Percentiles rank a stretch among this genome's conserved stretches.
These are phyloP conservation scores for Passerina amoena DNA, from an alignment of 2,113 vertebrate species.

Conservation along the genomic window DNA sequence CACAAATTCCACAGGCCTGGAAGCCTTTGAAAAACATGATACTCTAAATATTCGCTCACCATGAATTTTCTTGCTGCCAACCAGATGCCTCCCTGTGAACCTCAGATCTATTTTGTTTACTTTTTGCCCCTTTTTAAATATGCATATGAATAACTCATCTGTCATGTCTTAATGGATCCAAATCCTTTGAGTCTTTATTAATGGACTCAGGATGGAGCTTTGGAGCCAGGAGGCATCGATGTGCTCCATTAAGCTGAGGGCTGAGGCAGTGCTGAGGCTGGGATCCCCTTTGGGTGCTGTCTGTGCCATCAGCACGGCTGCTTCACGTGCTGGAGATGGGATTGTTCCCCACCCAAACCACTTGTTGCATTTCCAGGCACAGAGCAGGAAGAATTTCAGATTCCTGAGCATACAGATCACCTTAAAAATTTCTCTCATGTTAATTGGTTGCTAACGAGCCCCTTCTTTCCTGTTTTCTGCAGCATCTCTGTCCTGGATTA, in stretches of 20 bases:
- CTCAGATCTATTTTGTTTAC: neutral
- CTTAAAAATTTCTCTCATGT: neutral
- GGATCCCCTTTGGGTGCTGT: neutral
- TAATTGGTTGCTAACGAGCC: neutral
- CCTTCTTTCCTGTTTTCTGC: neutral
- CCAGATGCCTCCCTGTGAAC: neutral
- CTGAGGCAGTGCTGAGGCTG: neutral
- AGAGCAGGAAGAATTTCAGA: neutral
- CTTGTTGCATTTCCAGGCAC: neutral
- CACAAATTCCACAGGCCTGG: neutral
- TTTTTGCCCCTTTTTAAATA: neutral
- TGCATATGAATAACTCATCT: neutral
- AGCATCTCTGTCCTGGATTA: conserved; percentile 94
- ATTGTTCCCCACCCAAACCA: neutral
- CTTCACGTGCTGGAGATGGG: neutral
- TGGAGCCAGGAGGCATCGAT: neutral
- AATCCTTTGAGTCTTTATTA: neutral
- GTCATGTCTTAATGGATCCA: neutral
- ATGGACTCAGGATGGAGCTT: neutral
- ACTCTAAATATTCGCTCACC: neutral
- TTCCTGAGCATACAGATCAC: neutral
- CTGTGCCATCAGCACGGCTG: fast-evolving
- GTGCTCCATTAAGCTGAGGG: neutral
- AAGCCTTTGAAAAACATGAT: neutral
- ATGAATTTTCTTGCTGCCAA: neutral